phyloP scores from a whole-genome alignment of 2,113 vertebrate species.

The Astur gentilis region DNA sequence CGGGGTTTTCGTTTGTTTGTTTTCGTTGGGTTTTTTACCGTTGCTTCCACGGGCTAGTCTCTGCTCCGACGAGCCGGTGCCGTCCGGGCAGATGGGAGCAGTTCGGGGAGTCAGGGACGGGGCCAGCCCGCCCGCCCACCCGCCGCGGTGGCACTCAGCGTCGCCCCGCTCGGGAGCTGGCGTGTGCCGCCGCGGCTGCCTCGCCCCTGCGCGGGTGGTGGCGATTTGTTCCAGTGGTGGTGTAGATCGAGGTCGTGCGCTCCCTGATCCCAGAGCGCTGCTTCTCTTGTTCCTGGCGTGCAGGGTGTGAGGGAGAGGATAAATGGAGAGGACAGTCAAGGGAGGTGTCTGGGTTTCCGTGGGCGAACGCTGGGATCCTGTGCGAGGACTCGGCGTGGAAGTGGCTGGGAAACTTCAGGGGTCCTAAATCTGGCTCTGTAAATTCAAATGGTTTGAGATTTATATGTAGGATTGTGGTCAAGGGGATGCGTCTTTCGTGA shows the following conservation, averaged over 20 bases:
- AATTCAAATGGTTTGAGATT: not conserved
- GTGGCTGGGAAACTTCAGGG: not conserved
- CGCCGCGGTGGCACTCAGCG: no score
- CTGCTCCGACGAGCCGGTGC: not conserved
- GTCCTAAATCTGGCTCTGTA: not conserved
- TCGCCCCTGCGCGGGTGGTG: not conserved
- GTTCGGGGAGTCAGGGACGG: not conserved
- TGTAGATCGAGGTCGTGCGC: not conserved
- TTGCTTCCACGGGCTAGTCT: not conserved
- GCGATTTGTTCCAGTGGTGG: not conserved
- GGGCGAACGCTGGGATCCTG: not conserved
- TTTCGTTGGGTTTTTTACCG: not conserved
- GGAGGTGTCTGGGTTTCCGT: not conserved
- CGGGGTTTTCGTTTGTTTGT: no score
- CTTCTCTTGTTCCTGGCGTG: not conserved
- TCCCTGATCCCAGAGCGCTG: not conserved
- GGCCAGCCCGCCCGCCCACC: no score
- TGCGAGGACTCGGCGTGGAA: not conserved
- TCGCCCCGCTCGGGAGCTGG: fast-evolving
- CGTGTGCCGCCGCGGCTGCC: no score
- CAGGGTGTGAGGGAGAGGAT: no score
- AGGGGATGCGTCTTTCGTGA: not conserved
- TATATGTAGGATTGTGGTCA: not conserved
- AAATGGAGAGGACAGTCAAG: not conserved
- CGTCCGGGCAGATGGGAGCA: not conserved